Evolutionary conservation across 1,140 invertebrate species (phyloP).

Genomic region (Habropoda laboriosa): DNA sequence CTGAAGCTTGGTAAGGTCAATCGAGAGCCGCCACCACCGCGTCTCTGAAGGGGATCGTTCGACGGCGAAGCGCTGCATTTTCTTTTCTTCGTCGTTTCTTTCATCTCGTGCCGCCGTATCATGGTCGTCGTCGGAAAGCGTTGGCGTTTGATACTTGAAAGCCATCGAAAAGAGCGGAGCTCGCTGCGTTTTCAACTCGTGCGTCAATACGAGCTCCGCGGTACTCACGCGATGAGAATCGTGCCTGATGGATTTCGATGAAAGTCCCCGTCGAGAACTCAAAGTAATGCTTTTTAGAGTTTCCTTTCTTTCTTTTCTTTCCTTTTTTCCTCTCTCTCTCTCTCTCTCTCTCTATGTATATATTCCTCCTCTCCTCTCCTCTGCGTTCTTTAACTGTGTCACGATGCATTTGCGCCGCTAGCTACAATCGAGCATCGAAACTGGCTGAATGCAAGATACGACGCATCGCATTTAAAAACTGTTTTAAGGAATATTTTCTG

Average conservation of each 20-base stretch:
- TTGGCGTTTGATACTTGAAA: slow-evolving; percentile 22
- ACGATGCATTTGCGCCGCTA: slow-evolving; percentile 10
- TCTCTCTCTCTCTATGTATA: not conserved
- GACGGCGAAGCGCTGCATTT: too few relatives aligned
- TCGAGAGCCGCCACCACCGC: not conserved
- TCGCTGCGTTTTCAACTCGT: slow-evolving; percentile 6
- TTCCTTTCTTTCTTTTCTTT: not conserved
- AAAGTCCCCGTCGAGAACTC: slow-evolving; percentile 28
- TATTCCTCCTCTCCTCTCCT: not conserved
- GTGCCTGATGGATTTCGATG: slow-evolving; percentile 25
- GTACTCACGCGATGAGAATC: slow-evolving; percentile 21
- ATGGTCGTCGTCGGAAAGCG: slow-evolving; percentile 2
- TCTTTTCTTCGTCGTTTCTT: not conserved
- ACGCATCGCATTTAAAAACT: not conserved
- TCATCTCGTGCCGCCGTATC: not conserved
- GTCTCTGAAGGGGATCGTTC: not conserved
- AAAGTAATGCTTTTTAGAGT: slow-evolving; percentile 39
- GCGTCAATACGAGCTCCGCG: not conserved
- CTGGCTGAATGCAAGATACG: not conserved
- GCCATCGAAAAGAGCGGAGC: not conserved
- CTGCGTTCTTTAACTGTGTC: not conserved
- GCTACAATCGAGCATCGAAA: slow-evolving; percentile 12
- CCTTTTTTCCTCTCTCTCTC: too few relatives aligned
- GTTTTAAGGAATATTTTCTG: not conserved
- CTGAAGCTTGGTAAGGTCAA: not conserved